Evolutionary conservation across 2,797 vertebrate species (phyloP).

Genomic region (Columba guinea): DNA sequence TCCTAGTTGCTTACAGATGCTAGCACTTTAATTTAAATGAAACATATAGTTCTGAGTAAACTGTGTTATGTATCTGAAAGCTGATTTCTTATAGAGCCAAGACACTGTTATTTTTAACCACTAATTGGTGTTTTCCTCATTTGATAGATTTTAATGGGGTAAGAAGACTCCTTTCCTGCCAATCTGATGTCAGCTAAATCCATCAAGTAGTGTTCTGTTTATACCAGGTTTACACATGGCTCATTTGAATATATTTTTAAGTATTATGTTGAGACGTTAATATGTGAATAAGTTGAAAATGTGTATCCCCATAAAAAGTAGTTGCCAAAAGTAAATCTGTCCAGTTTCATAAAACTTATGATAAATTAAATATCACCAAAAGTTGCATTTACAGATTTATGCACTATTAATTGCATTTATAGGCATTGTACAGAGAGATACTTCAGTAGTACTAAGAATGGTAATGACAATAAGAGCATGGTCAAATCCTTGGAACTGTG

Average conservation of each 20-base stretch:
- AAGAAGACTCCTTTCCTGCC: background rate
- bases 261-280: background rate
- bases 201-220: background rate
- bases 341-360: background rate
- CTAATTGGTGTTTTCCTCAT: constrained; percentile 16
- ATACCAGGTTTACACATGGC: background rate
- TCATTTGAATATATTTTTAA: background rate
- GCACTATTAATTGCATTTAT: background rate
- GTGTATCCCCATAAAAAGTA: background rate
- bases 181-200: background rate
- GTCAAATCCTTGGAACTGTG: background rate
- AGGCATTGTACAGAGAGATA: background rate
- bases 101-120: constrained; percentile 17
- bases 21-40: constrained; percentile 4
- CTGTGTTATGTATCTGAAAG: background rate
- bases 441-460: background rate
- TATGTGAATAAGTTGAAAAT: constrained; percentile 20
- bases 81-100: constrained; percentile 15
- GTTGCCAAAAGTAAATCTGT: background rate
- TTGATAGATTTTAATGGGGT: background rate
- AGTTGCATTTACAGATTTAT: background rate
- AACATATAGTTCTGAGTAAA: background rate
- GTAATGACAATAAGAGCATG: background rate
- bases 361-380: background rate
- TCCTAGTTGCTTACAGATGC: background rate